Evolutionary conservation across 1,140 invertebrate species (phyloP).

Genomic region (Neomicropteryx cornuta): DNA sequence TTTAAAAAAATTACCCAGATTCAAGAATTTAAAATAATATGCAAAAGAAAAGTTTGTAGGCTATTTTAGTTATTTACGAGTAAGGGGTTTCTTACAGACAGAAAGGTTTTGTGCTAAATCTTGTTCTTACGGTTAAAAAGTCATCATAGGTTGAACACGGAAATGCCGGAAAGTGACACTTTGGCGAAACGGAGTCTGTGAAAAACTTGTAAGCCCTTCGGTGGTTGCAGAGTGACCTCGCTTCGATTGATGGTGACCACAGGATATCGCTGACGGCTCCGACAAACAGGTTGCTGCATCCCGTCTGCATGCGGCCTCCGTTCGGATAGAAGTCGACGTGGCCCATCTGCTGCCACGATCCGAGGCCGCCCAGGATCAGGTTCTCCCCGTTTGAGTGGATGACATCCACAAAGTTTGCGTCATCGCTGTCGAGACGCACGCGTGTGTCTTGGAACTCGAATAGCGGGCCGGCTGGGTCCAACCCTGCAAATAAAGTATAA

Average conservation of each 20-base stretch:
- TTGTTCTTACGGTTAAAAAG: constrained; percentile 53
- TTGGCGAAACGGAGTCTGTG: constrained; percentile 82
- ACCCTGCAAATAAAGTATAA: constrained; percentile 45
- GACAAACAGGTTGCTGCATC: constrained; percentile 72
- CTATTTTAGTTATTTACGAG: too few relatives aligned
- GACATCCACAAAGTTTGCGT: constrained; percentile 88
- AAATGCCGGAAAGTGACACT: constrained; percentile 82
- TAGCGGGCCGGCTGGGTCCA: constrained; percentile 83
- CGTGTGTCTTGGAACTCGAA: constrained; percentile 78
- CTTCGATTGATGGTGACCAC: constrained; percentile 68
- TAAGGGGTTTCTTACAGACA: too few relatives aligned
- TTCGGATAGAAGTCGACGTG: constrained; percentile 91
- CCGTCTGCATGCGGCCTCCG: constrained; percentile 80
- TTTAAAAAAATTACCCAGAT: too few relatives aligned
- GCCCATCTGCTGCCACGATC: constrained; percentile 76
- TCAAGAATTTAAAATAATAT: too few relatives aligned
- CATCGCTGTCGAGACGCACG: constrained; percentile 68
- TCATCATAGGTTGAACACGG: constrained; percentile 77
- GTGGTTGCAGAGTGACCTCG: constrained; percentile 83
- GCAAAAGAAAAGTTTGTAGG: too few relatives aligned
- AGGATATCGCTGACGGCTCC: constrained; percentile 86
- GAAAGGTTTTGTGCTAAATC: neutral
- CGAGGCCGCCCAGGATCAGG: constrained; percentile 71
- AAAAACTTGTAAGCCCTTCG: constrained; percentile 87
- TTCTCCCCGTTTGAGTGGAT: constrained; percentile 92